A percentile compares a stretch with the other conserved stretches of the same genome.
Conservation (phyloP, 2,113 vertebrate genomes). For the Syngnathus floridae region DNA sequence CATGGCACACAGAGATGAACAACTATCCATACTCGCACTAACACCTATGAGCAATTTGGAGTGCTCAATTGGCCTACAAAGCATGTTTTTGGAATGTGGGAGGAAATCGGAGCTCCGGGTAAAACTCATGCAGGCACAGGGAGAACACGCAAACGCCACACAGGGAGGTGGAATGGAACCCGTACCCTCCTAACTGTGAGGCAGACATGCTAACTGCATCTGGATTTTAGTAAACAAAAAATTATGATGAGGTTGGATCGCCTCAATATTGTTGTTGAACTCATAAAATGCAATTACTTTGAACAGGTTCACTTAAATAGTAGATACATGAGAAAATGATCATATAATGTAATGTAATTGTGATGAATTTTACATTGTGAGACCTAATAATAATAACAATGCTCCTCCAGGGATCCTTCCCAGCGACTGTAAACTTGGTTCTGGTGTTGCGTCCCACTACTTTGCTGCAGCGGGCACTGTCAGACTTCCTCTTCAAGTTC, state of each 20-base stretch:
- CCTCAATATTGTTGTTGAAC: neutral
- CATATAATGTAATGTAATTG: neutral
- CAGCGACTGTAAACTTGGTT: constrained; percentile 86
- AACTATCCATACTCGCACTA: no score
- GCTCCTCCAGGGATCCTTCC: constrained; percentile 82
- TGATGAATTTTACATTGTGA: neutral
- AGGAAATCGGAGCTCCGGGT: no score
- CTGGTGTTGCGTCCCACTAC: constrained; percentile 87
- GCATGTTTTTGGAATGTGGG: no score
- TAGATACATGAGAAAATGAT: neutral
- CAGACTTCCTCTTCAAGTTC: constrained; percentile 86
- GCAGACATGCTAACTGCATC: neutral
- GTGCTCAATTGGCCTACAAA: no score
- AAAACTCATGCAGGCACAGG: no score
- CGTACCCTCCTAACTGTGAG: no score
- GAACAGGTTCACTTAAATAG: neutral
- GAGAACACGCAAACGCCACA: no score
- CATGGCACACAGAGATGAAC: no score
- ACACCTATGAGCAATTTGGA: no score
- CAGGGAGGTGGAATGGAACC: no score
- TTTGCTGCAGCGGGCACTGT: constrained; percentile 83
- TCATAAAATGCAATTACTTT: neutral
- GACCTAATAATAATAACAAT: neutral
- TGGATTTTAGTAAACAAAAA: neutral
- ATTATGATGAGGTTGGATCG: neutral